Conservation (phyloP, 2,113 vertebrate genomes). For the Anseranas semipalmata region DNA sequence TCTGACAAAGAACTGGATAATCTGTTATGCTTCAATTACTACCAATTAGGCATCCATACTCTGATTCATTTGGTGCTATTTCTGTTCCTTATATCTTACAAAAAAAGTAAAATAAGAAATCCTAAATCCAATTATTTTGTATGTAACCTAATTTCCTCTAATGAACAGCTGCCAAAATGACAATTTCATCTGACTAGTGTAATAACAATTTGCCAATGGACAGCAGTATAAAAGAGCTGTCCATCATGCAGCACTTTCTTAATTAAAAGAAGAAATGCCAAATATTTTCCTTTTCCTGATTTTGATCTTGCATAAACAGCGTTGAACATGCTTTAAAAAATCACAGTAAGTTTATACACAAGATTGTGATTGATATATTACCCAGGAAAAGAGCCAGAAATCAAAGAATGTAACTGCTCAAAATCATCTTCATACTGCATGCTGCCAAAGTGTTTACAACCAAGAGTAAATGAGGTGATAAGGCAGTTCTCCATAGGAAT, state of each 20-base stretch:
- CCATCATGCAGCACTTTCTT: neutral
- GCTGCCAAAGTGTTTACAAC: neutral
- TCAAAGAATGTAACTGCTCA: neutral
- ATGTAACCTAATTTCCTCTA: neutral
- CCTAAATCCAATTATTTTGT: slow-evolving; percentile 33
- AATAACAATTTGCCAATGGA: slow-evolving; percentile 14
- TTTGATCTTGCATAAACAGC: neutral
- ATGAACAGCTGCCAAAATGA: slow-evolving; percentile 42
- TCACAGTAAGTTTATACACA: neutral
- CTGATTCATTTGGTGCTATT: slow-evolving; percentile 2
- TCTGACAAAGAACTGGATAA: neutral
- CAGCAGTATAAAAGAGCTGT: neutral
- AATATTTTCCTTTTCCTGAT: neutral
- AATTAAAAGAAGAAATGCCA: neutral
- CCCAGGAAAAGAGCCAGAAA: neutral
- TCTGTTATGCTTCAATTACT: neutral
- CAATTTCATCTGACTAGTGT: neutral
- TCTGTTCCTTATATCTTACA: neutral
- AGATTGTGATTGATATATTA: neutral
- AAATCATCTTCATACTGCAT: neutral
- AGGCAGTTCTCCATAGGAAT: neutral
- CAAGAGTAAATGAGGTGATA: neutral
- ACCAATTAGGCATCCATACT: neutral
- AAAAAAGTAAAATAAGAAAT: neutral
- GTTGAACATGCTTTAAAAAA: neutral